A percentile compares a stretch with the other conserved stretches of the same genome.
These are phyloP conservation scores for Meteorus colon DNA, from an alignment of 2,888 invertebrate genomes.

Conservation along the genomic window DNA sequence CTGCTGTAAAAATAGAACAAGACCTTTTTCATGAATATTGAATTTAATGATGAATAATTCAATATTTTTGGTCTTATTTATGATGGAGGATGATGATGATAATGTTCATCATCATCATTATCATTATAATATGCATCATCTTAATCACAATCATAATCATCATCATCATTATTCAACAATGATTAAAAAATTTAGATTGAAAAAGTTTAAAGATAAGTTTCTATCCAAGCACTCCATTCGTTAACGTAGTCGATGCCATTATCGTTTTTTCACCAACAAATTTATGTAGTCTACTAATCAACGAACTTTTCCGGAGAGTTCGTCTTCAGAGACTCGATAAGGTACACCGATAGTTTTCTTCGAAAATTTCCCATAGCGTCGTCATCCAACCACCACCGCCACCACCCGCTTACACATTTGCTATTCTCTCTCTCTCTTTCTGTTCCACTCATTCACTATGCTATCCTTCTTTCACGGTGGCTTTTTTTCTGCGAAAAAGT, in stretches of 20 bases:
- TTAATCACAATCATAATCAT: too few species aligned
- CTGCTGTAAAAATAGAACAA: too few species aligned
- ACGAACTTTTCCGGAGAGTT: constrained; percentile 49
- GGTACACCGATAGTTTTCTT: constrained; percentile 54
- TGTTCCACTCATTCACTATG: constrained; percentile 42
- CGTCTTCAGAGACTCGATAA: constrained; percentile 50
- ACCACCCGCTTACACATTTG: neutral
- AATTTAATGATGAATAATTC: neutral
- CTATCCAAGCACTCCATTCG: constrained; percentile 41
- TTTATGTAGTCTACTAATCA: constrained; percentile 54
- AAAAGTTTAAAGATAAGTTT: constrained; percentile 8
- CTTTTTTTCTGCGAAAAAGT: constrained; percentile 61
- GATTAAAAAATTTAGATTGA: neutral
- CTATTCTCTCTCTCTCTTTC: neutral
- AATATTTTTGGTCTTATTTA: neutral
- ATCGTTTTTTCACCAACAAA: constrained; percentile 43
- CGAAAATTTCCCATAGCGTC: constrained; percentile 50
- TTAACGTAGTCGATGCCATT: constrained; percentile 32
- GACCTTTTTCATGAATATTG: neutral
- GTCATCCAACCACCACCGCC: neutral
- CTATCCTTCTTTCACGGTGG: constrained; percentile 44
- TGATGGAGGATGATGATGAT: too few species aligned
- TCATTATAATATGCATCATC: too few species aligned
- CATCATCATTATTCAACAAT: neutral
- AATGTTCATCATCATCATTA: too few species aligned